phyloP scores from a whole-genome alignment of 2,113 vertebrate genomes.

The Aythya baeri region DNA sequence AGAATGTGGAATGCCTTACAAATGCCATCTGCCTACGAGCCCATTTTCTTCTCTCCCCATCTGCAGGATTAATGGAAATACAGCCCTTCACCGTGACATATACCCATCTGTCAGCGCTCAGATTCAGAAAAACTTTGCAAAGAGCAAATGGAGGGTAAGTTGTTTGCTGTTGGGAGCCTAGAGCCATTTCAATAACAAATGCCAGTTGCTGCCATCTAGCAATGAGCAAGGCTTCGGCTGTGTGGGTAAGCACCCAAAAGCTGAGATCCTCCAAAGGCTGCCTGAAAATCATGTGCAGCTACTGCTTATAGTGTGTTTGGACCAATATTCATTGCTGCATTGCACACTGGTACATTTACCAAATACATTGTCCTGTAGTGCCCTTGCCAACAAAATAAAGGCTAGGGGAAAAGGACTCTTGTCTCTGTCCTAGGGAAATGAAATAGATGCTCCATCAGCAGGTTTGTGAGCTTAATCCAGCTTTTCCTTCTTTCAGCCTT shows the following conservation, averaged over 20 bases:
- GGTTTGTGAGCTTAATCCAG: not conserved
- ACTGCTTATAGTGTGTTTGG: rapidly evolving
- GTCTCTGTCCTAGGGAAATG: not conserved
- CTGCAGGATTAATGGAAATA: slow-evolving; percentile 89
- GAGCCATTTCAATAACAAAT: not conserved
- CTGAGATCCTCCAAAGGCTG: not conserved
- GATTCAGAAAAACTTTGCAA: slow-evolving; percentile 93
- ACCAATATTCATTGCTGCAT: not conserved
- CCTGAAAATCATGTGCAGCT: not conserved
- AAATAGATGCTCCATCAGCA: not conserved
- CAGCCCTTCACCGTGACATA: slow-evolving; percentile 88
- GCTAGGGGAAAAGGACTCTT: not conserved
- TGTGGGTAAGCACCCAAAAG: not conserved
- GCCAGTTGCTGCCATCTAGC: not conserved
- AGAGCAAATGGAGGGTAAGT: slow-evolving; percentile 93
- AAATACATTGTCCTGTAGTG: rapidly evolving
- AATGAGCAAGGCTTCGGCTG: not conserved
- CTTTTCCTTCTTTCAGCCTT: not conserved
- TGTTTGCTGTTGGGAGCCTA: not conserved
- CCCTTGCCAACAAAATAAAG: not conserved
- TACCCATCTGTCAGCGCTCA: slow-evolving; percentile 90
- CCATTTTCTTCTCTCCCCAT: slow-evolving; percentile 46
- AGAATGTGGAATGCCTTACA: slow-evolving; percentile 59
- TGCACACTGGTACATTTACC: rapidly evolving
- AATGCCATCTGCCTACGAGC: slow-evolving; percentile 64